A percentile compares a stretch with the other conserved stretches of the same genome.
These are phyloP conservation scores for Phanerotoma sp. DNA, from an alignment of 2,888 invertebrate genomes.

Conservation along the genomic window DNA sequence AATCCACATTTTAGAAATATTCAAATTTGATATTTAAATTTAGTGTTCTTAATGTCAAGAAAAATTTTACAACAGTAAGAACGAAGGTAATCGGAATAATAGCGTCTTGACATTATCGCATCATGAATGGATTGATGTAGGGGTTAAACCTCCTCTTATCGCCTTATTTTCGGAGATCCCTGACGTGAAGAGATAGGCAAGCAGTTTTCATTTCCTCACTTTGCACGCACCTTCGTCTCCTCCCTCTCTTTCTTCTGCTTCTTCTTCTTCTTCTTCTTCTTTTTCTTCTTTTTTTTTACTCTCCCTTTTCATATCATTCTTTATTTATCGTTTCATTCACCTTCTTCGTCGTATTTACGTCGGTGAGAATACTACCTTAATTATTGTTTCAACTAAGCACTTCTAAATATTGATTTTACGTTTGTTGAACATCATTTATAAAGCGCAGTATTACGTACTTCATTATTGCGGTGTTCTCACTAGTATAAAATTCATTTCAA, in stretches of 20 bases:
- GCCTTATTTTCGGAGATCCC: slow-evolving; percentile 27
- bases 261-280: neutral
- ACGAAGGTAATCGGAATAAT: slow-evolving; percentile 28
- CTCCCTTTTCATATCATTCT: neutral
- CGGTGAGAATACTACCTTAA: too few relatives aligned
- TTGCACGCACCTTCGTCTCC: neutral
- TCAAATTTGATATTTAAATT: too few relatives aligned
- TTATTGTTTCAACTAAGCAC: too few relatives aligned
- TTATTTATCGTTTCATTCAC: too few relatives aligned
- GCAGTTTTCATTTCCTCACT: slow-evolving; percentile 14
- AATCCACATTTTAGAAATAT: too few relatives aligned
- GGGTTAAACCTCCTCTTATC: slow-evolving; percentile 31
- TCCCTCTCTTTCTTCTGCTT: slow-evolving; percentile 1
- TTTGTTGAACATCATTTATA: too few relatives aligned
- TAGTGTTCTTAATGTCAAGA: neutral
- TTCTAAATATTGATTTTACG: too few relatives aligned
- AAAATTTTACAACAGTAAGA: slow-evolving; percentile 1
- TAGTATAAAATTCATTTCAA: too few relatives aligned
- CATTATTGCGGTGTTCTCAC: too few relatives aligned
- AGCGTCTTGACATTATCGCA: slow-evolving; percentile 28
- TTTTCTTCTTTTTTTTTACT: neutral
- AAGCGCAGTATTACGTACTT: too few relatives aligned
- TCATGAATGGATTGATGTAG: slow-evolving; percentile 29
- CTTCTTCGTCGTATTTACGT: too few relatives aligned
- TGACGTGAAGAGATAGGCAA: slow-evolving; percentile 15